A percentile compares a stretch with the other conserved stretches of the same genome.
phyloP scores from a whole-genome alignment of 2,888 invertebrate species.

The Anagyrus pseudococci region DNA sequence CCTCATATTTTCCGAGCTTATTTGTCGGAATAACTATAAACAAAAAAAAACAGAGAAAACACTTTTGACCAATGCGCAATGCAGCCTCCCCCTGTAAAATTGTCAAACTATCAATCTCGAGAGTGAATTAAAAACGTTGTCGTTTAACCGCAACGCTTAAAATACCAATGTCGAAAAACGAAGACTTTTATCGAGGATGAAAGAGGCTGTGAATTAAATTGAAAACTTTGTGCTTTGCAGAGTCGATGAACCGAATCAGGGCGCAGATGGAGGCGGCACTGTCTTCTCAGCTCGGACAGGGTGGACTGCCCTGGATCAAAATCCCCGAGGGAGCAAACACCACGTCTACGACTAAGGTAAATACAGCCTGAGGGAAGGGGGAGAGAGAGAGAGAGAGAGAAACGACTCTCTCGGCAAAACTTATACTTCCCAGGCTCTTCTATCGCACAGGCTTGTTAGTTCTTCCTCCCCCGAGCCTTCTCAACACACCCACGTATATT shows the following conservation, averaged over 20 bases:
- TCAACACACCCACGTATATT: no score
- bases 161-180: neutral
- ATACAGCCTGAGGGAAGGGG: no score
- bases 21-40: no score
- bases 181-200: neutral
- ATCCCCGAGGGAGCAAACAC: constrained; percentile 55
- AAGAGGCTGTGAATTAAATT: neutral
- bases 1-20: no score
- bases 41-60: neutral
- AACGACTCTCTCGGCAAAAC: no score
- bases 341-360: constrained; percentile 57
- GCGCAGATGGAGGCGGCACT: constrained; percentile 46
- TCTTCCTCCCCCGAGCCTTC: no score
- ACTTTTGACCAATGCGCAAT: neutral
- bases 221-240: constrained; percentile 44
- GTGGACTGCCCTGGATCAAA: constrained; percentile 42
- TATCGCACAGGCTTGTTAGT: no score
- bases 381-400: no score
- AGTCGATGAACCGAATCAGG: constrained; percentile 44
- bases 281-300: constrained; percentile 33
- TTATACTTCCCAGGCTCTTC: no score
- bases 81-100: no score
- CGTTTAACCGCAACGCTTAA: neutral
- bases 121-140: no score
- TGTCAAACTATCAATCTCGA: no score